Evolutionary conservation across 2,888 invertebrate genomes (phyloP).

Genomic region (Metopia argyrocephala): DNA sequence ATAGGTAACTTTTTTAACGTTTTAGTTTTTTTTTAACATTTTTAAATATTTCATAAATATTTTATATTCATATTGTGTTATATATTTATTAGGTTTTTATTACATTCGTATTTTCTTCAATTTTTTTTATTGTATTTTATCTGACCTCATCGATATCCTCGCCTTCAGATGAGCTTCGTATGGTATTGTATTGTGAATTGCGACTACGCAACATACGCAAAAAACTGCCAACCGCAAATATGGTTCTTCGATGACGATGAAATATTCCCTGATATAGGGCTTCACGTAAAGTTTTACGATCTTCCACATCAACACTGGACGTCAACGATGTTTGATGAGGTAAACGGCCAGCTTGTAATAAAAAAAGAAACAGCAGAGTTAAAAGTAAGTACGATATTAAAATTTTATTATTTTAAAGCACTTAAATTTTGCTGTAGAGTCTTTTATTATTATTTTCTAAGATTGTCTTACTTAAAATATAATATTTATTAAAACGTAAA

Average conservation of each 20-base stretch:
- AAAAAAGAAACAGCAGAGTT: constrained; percentile 38
- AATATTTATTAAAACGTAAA: too few relatives aligned
- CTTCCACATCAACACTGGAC: constrained; percentile 83
- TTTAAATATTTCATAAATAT: constrained; percentile 1
- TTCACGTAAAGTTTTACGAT: constrained; percentile 84
- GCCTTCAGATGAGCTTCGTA: constrained; percentile 80
- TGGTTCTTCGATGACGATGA: constrained; percentile 86
- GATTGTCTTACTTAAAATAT: too few relatives aligned
- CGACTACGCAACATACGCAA: constrained; percentile 86
- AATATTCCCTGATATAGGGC: constrained; percentile 88
- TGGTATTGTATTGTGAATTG: constrained; percentile 87
- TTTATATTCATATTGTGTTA: constrained; percentile 8
- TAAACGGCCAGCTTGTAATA: constrained; percentile 79
- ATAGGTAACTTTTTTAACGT: constrained; percentile 21
- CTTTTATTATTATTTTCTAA: too few relatives aligned
- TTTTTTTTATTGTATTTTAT: constrained; percentile 72
- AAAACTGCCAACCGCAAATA: constrained; percentile 87
- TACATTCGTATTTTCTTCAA: neutral
- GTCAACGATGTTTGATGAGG: constrained; percentile 82
- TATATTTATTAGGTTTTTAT: constrained; percentile 29
- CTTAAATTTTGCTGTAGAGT: too few relatives aligned
- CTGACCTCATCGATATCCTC: constrained; percentile 78
- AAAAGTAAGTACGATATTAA: neutral
- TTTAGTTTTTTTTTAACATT: neutral
- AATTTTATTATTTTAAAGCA: too few relatives aligned